Percentiles rank a stretch among this genome's conserved stretches.
These are phyloP conservation scores for Opisthocomus hoazin DNA, from an alignment of 2,113 vertebrate genomes.

Conservation along the genomic window DNA sequence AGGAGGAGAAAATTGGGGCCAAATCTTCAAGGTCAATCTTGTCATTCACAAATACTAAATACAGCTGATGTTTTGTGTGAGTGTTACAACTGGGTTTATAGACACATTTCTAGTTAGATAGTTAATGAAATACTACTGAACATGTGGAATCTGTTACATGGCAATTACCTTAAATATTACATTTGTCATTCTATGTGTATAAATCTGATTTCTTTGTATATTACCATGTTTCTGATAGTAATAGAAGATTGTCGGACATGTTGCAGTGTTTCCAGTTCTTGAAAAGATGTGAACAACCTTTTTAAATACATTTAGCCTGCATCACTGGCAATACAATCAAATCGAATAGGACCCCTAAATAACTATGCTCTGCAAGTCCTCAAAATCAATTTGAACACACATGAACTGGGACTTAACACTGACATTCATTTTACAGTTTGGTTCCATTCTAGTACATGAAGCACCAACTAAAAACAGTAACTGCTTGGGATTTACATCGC, in stretches of 20 bases:
- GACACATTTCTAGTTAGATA: neutral
- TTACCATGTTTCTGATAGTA: neutral
- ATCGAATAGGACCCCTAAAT: neutral
- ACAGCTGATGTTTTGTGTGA: neutral
- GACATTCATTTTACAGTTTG: neutral
- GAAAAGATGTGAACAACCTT: neutral
- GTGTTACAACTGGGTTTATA: neutral
- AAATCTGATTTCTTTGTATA: neutral
- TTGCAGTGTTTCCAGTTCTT: neutral
- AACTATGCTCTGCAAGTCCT: neutral
- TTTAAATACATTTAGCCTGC: neutral
- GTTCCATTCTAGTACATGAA: neutral
- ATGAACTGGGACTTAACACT: neutral
- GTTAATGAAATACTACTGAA: neutral
- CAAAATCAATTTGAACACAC: neutral
- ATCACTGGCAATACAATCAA: neutral
- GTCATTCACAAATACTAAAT: neutral
- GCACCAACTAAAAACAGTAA: neutral
- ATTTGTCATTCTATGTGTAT: neutral
- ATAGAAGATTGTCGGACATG: neutral
- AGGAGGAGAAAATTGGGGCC: neutral
- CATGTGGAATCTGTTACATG: neutral
- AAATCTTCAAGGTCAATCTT: neutral
- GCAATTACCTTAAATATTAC: neutral
- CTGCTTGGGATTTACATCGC: neutral